Conservation (phyloP, 2,113 vertebrate species). For the Alligator mississippiensis region DNA sequence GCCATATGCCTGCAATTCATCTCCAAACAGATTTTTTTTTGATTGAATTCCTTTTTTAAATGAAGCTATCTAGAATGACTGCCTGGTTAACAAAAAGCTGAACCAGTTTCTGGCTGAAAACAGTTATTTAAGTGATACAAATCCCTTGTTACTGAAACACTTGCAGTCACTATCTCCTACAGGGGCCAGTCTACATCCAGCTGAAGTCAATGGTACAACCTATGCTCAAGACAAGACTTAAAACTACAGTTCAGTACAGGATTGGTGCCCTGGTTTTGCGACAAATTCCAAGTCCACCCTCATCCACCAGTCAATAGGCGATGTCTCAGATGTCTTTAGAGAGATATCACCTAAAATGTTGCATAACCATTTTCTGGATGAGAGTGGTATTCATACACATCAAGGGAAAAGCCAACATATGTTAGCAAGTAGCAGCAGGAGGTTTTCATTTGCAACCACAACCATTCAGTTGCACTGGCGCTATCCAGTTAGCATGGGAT, state of each 20-base stretch:
- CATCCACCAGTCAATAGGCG: not conserved
- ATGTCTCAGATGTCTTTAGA: not conserved
- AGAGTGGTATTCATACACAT: too few relatives aligned
- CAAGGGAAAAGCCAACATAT: not conserved
- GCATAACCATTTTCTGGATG: not conserved
- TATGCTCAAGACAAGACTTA: not conserved
- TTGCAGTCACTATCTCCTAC: not conserved
- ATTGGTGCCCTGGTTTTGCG: not conserved
- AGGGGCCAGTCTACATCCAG: not conserved
- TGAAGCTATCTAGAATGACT: not conserved
- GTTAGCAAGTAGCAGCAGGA: not conserved
- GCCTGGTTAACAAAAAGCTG: not conserved
- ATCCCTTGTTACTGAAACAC: not conserved
- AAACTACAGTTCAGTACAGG: not conserved
- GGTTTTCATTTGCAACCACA: not conserved
- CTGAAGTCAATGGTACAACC: not conserved
- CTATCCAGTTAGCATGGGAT: accelerated
- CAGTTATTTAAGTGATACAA: not conserved
- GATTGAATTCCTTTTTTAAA: not conserved
- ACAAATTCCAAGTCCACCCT: not conserved
- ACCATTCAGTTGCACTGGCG: not conserved
- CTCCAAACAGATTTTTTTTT: not conserved
- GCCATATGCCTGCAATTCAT: not conserved
- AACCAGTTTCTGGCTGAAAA: too few relatives aligned
- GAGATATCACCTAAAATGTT: accelerated